Conservation (phyloP, 2,113 vertebrate species). For the Bubalus kerabau region DNA sequence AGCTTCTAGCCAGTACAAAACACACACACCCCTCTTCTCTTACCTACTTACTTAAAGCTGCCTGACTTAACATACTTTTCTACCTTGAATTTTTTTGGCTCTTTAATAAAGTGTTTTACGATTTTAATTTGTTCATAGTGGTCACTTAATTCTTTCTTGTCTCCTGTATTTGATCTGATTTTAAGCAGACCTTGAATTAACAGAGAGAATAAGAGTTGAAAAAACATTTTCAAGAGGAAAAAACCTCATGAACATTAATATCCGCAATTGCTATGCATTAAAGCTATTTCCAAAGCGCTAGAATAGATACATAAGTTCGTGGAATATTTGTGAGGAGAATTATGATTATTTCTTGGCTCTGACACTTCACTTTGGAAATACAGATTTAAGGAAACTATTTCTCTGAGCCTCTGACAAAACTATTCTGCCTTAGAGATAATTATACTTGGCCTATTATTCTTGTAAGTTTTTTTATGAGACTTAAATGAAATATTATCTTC, state of each 20-base stretch:
- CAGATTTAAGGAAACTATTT: not conserved
- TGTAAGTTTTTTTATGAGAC: conserved; percentile 6
- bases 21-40: not conserved
- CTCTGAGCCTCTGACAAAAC: not conserved
- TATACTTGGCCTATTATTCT: not conserved
- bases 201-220: not conserved
- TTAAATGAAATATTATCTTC: conserved; percentile 20
- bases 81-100: not conserved
- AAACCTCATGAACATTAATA: not conserved
- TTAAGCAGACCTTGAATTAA: not conserved
- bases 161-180: not conserved
- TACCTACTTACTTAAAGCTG: not conserved
- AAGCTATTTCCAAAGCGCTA: not conserved
- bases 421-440: not conserved
- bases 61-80: not conserved
- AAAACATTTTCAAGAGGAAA: not conserved
- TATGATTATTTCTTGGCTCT: not conserved
- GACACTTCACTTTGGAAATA: not conserved
- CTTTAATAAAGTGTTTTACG: not conserved
- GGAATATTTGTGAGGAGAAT: not conserved
- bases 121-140: not conserved
- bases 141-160: not conserved
- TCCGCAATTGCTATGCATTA: not conserved
- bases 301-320: not conserved
- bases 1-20: not conserved